Base-by-base conservation (phyloP, 1,140 invertebrate species). In the Drosophila takahashii region DNA sequence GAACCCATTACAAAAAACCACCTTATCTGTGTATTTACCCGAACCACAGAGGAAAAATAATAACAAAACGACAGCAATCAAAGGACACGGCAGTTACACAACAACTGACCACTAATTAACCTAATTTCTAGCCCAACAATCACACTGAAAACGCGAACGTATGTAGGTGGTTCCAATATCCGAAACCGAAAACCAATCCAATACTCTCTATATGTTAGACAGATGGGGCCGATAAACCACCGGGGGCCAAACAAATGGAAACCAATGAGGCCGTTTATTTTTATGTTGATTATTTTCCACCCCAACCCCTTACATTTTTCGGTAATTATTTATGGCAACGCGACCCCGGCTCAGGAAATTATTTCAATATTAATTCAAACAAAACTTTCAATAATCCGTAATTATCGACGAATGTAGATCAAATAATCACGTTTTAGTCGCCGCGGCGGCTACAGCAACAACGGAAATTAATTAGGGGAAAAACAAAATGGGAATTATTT, bases 301-400 rank as follows among this genome's bases (percentile, higher is more conserved):
- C 39, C 69, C 44, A 59, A n/a, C 57, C 42, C 69, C 44, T 59
- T n/a, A 32, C 36, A 32, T 47, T 51, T 66, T 78, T 74, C 51
- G 65, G 73, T 85, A 77, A 84, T 84, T 85, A 87, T 81, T 86
- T 86, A 87, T 89, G 42, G 50, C 45, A 13, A 27, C 22, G 22
- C 45, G 13, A 27, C 2, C 2, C 13, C 37, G 13, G 41, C 15
- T 52, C 54, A 41, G 61, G 66, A 72, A 87, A 89, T 86, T 86
- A 87, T 89, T 87, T 89, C 84, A 72, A 89, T 86, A 86, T 86
- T 77, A 86, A 86, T 89, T 79, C 83, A 77, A 79, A 87, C 85
- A 89, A 79, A 89, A 87, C 74, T 84, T 87, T 87, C 83, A 89
- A 87, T 87, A 87, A 89, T 79, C 84, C 79, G 76, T 77, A 87